Conservation (phyloP, 1,140 invertebrate genomes). For the Apolygus lucorum region DNA sequence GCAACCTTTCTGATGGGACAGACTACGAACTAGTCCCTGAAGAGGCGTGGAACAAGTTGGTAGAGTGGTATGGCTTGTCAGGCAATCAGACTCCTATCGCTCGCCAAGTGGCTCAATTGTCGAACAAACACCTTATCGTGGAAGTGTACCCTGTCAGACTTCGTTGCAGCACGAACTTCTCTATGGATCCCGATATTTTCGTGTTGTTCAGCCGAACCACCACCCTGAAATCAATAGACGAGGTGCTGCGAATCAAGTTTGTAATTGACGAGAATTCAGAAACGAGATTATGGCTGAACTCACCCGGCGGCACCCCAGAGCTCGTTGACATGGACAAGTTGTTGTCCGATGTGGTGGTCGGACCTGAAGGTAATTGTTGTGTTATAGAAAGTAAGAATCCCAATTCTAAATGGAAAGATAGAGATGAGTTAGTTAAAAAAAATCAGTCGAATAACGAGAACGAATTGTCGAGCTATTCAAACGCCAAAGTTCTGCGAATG, state of each 20-base stretch:
- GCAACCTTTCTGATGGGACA: conserved; percentile 18
- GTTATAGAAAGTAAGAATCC: background rate
- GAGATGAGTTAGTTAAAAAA: background rate
- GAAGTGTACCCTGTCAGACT: conserved; percentile 19
- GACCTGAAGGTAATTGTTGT: background rate
- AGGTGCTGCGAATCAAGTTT: background rate
- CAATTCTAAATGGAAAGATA: background rate
- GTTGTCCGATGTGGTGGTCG: background rate
- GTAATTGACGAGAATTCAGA: background rate
- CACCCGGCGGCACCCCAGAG: background rate
- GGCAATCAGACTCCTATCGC: conserved; percentile 20
- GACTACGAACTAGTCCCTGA: conserved; percentile 26
- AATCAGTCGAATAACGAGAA: background rate
- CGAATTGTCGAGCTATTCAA: background rate
- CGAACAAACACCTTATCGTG: conserved; percentile 11
- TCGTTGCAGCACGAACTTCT: conserved; percentile 19
- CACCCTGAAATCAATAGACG: background rate
- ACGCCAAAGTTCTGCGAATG: background rate
- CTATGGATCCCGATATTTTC: background rate
- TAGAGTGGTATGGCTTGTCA: conserved; percentile 25
- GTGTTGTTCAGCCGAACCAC: conserved; percentile 1
- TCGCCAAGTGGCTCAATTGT: conserved; percentile 20
- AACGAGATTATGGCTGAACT: conserved; percentile 1
- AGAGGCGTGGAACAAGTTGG: conserved; percentile 20
- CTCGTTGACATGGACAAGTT: background rate